Evolutionary conservation across 1,140 invertebrate genomes (phyloP), one percentile per base, ranked within the genome.

Genomic region (Euglossa dilemma): DNA sequence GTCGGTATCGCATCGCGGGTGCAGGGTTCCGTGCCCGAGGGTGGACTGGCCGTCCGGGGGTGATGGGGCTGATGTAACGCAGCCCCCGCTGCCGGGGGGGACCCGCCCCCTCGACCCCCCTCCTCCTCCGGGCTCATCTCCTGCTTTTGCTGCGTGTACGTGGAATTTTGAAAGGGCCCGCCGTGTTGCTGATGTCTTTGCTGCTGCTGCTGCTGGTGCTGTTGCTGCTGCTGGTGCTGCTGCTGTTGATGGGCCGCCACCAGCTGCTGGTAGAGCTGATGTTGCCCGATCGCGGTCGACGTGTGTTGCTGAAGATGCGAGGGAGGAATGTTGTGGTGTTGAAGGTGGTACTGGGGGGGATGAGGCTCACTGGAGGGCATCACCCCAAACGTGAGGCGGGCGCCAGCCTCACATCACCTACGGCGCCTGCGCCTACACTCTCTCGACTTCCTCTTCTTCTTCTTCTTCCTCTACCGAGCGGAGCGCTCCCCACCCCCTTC

Each of bases 81-180:
- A 91, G 95, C 94, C 84, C 95, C 95, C 64, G 95, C 94, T 81
- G 95, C 95, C 90, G 95, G 95, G 87, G 95, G 95, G 89, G 95
- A 95, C 87, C 95, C 95, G 90, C 85, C 95, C 95, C 73, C 95
- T 94, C 84, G 95, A 95, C 90, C 95, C 95, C 91, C 95, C 93
- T 96, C 96, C 93, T 96, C 95, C 93, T 96, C 95, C 87, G 95
- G 95, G 94, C 95, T 96, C 95, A 96, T 96, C 92, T 93, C 93
- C 90, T 93, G 91, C 86, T 93, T 93, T 85, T 92, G 91, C 79
- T 91, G 91, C 92, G 92, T 85, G 92, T 90, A 93, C 91, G 93
- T 89, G 91, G 92, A 93, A 93, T 93, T 94, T 93, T 94, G 93
- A 85, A 91, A 93, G 67, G 87, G 91, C 70, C 87, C 91, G 92